These are phyloP conservation scores for Pandemis cinnamomeana DNA, from an alignment of 2,888 invertebrate genomes.

Conservation along the genomic window DNA sequence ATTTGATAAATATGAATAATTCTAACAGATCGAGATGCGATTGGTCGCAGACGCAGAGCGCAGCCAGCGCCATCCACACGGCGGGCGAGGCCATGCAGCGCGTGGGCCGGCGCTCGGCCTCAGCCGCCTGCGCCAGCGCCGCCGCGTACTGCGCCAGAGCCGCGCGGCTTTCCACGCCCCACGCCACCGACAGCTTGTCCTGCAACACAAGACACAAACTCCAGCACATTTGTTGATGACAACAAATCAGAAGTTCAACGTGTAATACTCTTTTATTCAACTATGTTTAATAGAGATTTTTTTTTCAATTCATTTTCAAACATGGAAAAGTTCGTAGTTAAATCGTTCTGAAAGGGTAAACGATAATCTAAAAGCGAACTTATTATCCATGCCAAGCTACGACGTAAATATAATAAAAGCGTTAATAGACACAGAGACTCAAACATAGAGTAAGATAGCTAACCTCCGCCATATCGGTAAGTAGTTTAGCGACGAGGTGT, in stretches of 20 bases:
- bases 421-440: too few species aligned
- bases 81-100: conserved; percentile 93
- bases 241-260: too few species aligned
- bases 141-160: conserved; percentile 95
- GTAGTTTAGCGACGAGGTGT: conserved; percentile 92
- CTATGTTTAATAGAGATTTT: too few species aligned
- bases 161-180: conserved; percentile 94
- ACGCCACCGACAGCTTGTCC: conserved; percentile 93
- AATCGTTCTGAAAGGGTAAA: too few species aligned
- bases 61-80: conserved; percentile 96
- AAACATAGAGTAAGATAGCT: background rate
- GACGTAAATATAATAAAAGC: too few species aligned
- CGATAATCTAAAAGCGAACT: too few species aligned
- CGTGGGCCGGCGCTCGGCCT: conserved; percentile 89
- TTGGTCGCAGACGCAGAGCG: conserved; percentile 95
- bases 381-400: too few species aligned
- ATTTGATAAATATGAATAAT: background rate
- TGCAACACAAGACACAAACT: conserved; percentile 61
- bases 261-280: too few species aligned
- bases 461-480: conserved; percentile 97
- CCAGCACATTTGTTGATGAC: background rate
- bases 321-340: too few species aligned
- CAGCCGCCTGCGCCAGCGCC: conserved; percentile 91
- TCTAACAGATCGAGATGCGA: conserved; percentile 91
- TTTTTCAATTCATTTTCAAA: too few species aligned